Base-by-base conservation (phyloP, 2,113 vertebrate species). In the Chaenocephalus aceratus region DNA sequence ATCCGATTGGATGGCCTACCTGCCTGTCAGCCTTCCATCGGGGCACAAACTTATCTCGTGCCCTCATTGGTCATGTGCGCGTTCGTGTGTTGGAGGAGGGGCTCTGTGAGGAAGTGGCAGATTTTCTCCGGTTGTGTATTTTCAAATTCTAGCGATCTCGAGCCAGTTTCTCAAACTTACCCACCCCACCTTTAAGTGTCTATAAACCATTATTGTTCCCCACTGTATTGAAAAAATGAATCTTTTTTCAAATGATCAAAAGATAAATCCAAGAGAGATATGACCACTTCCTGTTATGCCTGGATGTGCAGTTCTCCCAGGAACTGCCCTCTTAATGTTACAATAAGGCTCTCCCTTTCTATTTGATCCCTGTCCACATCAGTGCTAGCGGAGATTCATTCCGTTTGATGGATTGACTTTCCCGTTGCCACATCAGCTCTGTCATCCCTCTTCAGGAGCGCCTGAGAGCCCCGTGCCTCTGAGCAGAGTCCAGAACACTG, bases 361-460 rank as follows among this genome's bases (percentile, higher is more conserved):
- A 54, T 83, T 70, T 85, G 56, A 78, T 80, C 69, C 15, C 54
- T 77, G 80, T 85, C 86, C 66, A 86, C 81, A 45, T 34, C 82
- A 85, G 68, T 86, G 76, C 85, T 81, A 60, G 73, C 65, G 46
- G 75, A 84, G 77, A 87, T 88, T 81, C 80, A 84, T 88, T 79
- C 82, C 65, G 64, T 83, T 75, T 86, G 83, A 89, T 76, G 68
- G 82, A 83, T 69, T 30, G 73, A 85, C 82, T 87, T 85, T 84
- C 66, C 75, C 56, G 75, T 83, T 62, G 67, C 82, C 86, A 79
- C 79, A 79, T 79, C 15, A 57, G 67, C 83, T 88, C 80, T 72
- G 77, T 84, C 88, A 84, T 90, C 72, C 52, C 44, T 86, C 74
- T 83, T 75, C 5, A 18, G 41, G 51, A 82, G 80, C 78, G 66